These are phyloP conservation scores for Chorisops tibialis DNA, from an alignment of 2,888 invertebrate genomes.

Conservation along the genomic window DNA sequence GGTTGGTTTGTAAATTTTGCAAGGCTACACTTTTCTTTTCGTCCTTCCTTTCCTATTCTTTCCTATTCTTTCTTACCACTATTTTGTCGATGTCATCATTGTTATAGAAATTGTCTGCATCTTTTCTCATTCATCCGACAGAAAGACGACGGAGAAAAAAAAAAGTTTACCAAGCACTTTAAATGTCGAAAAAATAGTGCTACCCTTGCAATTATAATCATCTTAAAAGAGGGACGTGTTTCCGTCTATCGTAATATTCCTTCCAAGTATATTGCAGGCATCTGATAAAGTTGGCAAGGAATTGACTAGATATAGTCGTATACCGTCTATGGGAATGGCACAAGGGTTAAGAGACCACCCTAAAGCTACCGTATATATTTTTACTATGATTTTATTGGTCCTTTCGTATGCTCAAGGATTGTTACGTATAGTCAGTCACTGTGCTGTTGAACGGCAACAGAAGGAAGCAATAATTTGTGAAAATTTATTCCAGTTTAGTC, in stretches of 20 bases:
- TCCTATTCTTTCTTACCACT: no score
- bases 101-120: no score
- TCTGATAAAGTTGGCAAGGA: slow-evolving; percentile 3
- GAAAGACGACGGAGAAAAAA: slow-evolving; percentile 1
- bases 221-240: slow-evolving; percentile 27
- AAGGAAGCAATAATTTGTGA: slow-evolving; percentile 25
- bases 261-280: not conserved
- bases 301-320: not conserved
- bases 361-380: not conserved
- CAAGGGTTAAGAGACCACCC: not conserved
- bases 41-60: no score
- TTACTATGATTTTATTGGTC: slow-evolving; percentile 21
- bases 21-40: no score
- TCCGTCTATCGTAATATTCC: slow-evolving; percentile 8
- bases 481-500: slow-evolving; percentile 20
- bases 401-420: slow-evolving; percentile 21
- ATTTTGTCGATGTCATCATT: no score
- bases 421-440: not conserved
- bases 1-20: no score
- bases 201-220: slow-evolving; percentile 34
- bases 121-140: no score
- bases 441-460: slow-evolving; percentile 6
- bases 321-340: slow-evolving; percentile 1
- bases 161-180: slow-evolving; percentile 34
- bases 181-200: slow-evolving; percentile 33